Evolutionary conservation across 1,140 invertebrate genomes (phyloP).

Genomic region (Sitodiplosis mosellana): DNA sequence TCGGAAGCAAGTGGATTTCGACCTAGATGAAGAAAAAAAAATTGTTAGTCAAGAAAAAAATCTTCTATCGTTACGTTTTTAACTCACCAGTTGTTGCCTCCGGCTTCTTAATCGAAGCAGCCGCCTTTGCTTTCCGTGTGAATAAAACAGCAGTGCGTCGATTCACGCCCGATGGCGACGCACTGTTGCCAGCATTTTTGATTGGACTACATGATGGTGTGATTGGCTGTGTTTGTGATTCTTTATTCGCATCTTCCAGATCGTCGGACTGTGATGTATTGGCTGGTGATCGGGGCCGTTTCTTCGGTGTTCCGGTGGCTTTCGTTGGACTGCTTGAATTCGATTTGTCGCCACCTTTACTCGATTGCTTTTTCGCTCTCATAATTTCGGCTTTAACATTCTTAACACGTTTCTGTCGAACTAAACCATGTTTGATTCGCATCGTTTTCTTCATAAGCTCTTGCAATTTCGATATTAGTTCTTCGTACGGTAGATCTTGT

Average conservation of each 20-base stretch:
- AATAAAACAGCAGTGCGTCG: constrained; percentile 66
- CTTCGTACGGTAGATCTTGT: constrained; percentile 19
- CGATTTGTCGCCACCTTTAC: constrained; percentile 8
- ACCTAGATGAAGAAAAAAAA: not conserved
- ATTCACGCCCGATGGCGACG: constrained; percentile 46
- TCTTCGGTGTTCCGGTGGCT: constrained; percentile 11
- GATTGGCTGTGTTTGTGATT: constrained; percentile 9
- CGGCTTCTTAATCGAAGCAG: constrained; percentile 23
- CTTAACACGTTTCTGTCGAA: constrained; percentile 31
- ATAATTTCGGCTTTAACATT: constrained; percentile 30
- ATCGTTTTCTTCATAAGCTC: constrained; percentile 31
- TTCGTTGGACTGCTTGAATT: constrained; percentile 16
- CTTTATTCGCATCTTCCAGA: not conserved
- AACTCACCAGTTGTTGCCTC: constrained; percentile 21
- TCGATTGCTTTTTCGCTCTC: constrained; percentile 20
- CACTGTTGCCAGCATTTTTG: constrained; percentile 22
- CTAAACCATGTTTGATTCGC: constrained; percentile 29
- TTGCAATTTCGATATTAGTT: constrained; percentile 31
- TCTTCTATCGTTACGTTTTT: constrained; percentile 11
- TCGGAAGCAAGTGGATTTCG: not conserved
- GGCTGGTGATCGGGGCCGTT: constrained; percentile 4
- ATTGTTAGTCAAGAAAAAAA: too few relatives aligned
- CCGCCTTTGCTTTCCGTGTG: constrained; percentile 49
- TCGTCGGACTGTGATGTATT: not conserved
- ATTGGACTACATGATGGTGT: constrained; percentile 23